Base-by-base conservation (phyloP, 2,888 invertebrate genomes). In the Sphaeridia pumilis region DNA sequence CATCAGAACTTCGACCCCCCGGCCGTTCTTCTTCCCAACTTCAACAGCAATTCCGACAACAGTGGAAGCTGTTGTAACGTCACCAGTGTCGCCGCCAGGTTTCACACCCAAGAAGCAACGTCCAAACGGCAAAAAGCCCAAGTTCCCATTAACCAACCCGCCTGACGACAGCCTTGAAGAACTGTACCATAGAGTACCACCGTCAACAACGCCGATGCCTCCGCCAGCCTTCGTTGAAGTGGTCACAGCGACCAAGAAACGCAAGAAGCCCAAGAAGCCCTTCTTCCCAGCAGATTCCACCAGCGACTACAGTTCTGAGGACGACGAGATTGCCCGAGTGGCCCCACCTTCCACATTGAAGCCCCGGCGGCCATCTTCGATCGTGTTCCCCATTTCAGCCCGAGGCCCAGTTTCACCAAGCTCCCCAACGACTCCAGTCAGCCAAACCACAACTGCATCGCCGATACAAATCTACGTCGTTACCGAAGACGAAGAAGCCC, bases 101-200 rank as follows among this genome's bases (percentile, higher is more conserved):
- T 20, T 2, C 22, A 21, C 45, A 4, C 27, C 51, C 7, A 46
- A 52, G 22, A 53, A 53, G 34, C 65, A 65, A 26, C 31, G 65
- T 25, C 61, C 65, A 3, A 65, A 65, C 49, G 65, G 58, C 1
- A 60, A 59, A 41, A 65, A 63, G 31, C 63, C 65, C 1, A 63
- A 65, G 52, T 65, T 65, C 48, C 63, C 63, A 3, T 58, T 65
- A n/a, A 65, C 64, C 17, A 57, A 59, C 31, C 64, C 62, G 4
- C 64, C 64, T 24, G 62, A 61, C 43, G 62, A 63, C 45, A 62
- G 62, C 47, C 41, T 57, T 5, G 59, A 60, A 47, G 60, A 57
- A 12, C 28, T 54, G 14, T 46, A 57, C 10, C 60, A 58, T 2
- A 44, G 34, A 2, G 12, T 21, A 2, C 38, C 21, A 5, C 38